Evolutionary conservation across 2,888 invertebrate genomes (phyloP).

Genomic region (Sicus ferrugineus): DNA sequence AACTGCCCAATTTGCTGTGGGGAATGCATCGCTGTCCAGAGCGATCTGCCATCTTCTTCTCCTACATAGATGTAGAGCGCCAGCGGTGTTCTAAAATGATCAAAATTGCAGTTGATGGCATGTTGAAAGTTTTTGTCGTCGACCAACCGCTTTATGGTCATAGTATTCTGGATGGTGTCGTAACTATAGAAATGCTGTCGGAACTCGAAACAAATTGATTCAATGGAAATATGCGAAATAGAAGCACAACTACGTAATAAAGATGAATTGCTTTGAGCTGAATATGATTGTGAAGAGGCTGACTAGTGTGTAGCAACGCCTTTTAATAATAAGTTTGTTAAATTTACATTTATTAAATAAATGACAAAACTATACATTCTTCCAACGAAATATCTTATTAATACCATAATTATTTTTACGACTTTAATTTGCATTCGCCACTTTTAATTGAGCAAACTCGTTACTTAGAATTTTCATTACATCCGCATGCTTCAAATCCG

Average conservation of each 20-base stretch:
- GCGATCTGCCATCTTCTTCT: constrained; percentile 46
- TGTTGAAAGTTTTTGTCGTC: constrained; percentile 37
- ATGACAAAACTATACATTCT: not conserved
- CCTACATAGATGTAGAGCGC: constrained; percentile 42
- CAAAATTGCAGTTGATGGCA: constrained; percentile 38
- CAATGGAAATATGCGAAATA: constrained; percentile 16
- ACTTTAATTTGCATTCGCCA: constrained; percentile 38
- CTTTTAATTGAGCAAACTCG: constrained; percentile 54
- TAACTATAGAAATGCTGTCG: constrained; percentile 37
- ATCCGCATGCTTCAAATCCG: constrained; percentile 57
- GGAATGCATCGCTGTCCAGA: constrained; percentile 50
- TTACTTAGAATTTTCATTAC: constrained; percentile 61
- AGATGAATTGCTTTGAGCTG: not conserved
- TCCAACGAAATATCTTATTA: not conserved
- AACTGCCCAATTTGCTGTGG: constrained; percentile 49
- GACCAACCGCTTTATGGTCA: constrained; percentile 38
- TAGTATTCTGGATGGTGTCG: constrained; percentile 32
- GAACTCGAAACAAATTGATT: constrained; percentile 39
- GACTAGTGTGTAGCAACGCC: not conserved
- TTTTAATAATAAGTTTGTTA: not conserved
- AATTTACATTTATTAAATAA: not conserved
- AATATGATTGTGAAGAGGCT: not conserved
- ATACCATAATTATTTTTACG: not conserved
- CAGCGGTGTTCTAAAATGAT: constrained; percentile 45
- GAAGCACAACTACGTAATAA: not conserved